phyloP scores from a whole-genome alignment of 2,797 vertebrate species.

The Eutrigla gurnardus region DNA sequence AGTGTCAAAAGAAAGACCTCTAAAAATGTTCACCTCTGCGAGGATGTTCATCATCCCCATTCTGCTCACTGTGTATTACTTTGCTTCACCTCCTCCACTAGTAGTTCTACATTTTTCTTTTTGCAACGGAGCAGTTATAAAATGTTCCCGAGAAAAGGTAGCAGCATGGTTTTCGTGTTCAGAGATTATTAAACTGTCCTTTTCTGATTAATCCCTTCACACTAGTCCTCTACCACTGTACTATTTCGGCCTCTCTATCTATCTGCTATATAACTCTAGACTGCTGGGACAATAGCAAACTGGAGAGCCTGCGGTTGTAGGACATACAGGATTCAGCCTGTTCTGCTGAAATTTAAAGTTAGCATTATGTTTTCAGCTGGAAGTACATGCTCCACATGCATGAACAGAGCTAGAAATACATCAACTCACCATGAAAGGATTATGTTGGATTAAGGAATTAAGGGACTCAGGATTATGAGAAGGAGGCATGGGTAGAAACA shows the following conservation, averaged over 20 bases:
- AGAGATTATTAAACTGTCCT: constrained; percentile 59
- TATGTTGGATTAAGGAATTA: constrained; percentile 54
- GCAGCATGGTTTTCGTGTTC: constrained; percentile 44
- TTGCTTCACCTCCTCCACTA: constrained; percentile 14
- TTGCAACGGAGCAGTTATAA: constrained; percentile 42
- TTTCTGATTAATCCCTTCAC: constrained; percentile 62
- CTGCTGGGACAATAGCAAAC: constrained; percentile 24
- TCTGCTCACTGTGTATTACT: constrained; percentile 16
- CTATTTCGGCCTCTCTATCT: constrained; percentile 45
- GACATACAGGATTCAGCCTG: constrained; percentile 3
- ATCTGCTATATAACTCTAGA: constrained; percentile 36
- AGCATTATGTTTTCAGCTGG: constrained; percentile 24
- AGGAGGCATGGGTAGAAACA: constrained; percentile 35
- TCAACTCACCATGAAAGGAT: constrained; percentile 40
- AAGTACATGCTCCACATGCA: constrained; percentile 12
- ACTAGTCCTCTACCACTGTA: constrained; percentile 33
- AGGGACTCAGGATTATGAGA: constrained; percentile 31
- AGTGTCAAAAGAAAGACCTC: constrained; percentile 24
- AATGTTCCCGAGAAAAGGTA: constrained; percentile 45
- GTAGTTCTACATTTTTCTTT: constrained; percentile 7
- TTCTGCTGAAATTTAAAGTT: constrained; percentile 23
- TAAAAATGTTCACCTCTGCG: constrained; percentile 23
- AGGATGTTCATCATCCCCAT: constrained; percentile 25
- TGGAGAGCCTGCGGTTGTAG: constrained; percentile 27
- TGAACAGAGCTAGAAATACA: constrained; percentile 21